phyloP scores from a whole-genome alignment of 2,888 invertebrate genomes.

The Timandra comae region DNA sequence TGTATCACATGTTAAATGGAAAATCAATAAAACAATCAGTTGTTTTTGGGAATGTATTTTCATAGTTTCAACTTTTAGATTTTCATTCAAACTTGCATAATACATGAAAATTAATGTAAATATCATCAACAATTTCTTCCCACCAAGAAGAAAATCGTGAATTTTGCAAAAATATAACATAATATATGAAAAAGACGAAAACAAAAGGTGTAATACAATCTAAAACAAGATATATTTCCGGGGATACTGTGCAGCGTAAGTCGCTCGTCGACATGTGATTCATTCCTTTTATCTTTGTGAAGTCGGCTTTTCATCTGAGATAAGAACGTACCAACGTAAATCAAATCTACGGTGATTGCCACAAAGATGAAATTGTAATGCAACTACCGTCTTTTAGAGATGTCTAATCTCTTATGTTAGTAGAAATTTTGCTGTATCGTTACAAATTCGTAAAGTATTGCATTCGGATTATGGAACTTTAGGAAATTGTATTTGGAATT shows the following conservation, averaged over 20 bases:
- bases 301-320: slow-evolving; percentile 56
- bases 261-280: slow-evolving; percentile 63
- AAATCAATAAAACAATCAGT: too few relatives aligned
- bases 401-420: slow-evolving; percentile 15
- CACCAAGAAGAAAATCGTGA: too few relatives aligned
- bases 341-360: slow-evolving; percentile 54
- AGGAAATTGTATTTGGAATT: slow-evolving; percentile 3
- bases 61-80: too few relatives aligned
- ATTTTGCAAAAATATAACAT: background rate
- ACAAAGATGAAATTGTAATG: slow-evolving; percentile 48
- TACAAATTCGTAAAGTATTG: slow-evolving; percentile 4
- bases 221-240: slow-evolving; percentile 36
- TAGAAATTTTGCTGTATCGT: background rate
- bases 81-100: too few relatives aligned
- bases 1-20: too few relatives aligned
- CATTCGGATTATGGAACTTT: slow-evolving; percentile 3
- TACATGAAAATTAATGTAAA: too few relatives aligned
- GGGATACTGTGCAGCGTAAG: slow-evolving; percentile 46
- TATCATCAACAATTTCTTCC: too few relatives aligned
- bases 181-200: slow-evolving; percentile 5
- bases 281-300: slow-evolving; percentile 63
- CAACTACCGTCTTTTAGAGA: slow-evolving; percentile 20
- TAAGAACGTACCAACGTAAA: slow-evolving; percentile 54
- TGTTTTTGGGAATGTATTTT: too few relatives aligned
- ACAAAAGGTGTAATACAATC: slow-evolving; percentile 16